These are phyloP conservation scores for Tenthredo livida DNA, from an alignment of 2,888 invertebrate genomes.

Conservation along the genomic window DNA sequence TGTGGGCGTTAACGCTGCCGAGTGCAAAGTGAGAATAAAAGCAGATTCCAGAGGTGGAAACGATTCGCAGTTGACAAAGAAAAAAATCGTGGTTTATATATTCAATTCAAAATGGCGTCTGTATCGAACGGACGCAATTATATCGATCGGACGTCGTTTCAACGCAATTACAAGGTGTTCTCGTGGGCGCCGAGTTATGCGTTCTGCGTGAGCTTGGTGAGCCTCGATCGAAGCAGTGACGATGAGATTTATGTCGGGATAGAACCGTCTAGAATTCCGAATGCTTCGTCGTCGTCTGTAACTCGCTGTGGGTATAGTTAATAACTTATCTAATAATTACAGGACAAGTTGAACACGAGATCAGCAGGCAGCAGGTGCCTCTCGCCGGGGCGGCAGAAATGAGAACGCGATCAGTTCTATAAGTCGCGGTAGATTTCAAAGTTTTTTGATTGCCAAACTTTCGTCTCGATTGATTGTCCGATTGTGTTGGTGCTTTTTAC, in stretches of 20 bases:
- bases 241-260: slow-evolving; percentile 51
- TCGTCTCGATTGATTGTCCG: slow-evolving; percentile 43
- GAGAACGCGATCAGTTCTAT: slow-evolving; percentile 15
- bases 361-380: slow-evolving; percentile 20
- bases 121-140: slow-evolving; percentile 1
- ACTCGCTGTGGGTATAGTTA: slow-evolving; percentile 36
- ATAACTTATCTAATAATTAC: slow-evolving; percentile 51
- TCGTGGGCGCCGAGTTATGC: slow-evolving; percentile 51
- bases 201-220: slow-evolving; percentile 34
- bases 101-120: slow-evolving; percentile 30
- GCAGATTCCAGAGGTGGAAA: not conserved
- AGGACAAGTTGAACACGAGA: slow-evolving; percentile 34
- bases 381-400: slow-evolving; percentile 13
- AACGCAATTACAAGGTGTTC: slow-evolving; percentile 49
- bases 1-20: slow-evolving; percentile 11
- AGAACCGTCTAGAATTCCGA: slow-evolving; percentile 48
- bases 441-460: slow-evolving; percentile 49
- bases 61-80: not conserved
- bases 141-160: slow-evolving; percentile 22
- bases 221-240: slow-evolving; percentile 31
- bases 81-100: slow-evolving; percentile 17
- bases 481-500: not conserved
- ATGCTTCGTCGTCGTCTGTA: slow-evolving; percentile 30
- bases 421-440: slow-evolving; percentile 46
- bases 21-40: not conserved